phyloP scores from a whole-genome alignment of 2,888 invertebrate species.

The Blastobasis adustella region DNA sequence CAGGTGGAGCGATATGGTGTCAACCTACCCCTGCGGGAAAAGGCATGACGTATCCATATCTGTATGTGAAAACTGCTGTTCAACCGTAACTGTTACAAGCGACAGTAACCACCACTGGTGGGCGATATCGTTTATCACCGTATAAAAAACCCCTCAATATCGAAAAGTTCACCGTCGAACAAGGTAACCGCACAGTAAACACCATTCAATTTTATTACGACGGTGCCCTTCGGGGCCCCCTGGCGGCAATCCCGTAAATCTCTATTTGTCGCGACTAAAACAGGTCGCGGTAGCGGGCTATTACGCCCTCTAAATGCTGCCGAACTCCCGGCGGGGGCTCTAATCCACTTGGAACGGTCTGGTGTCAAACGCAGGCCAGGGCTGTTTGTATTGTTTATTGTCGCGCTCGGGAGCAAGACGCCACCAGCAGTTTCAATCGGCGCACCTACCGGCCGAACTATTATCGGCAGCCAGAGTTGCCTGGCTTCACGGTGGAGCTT shows the following conservation, averaged over 20 bases:
- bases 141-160: too few relatives aligned
- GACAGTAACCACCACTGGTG: too few relatives aligned
- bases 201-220: slow-evolving; percentile 65
- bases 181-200: slow-evolving; percentile 54
- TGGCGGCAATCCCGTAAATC: slow-evolving; percentile 67
- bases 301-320: slow-evolving; percentile 72
- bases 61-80: too few relatives aligned
- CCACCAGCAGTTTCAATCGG: slow-evolving; percentile 23
- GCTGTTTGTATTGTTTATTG: slow-evolving; percentile 75
- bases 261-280: slow-evolving; percentile 74
- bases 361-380: slow-evolving; percentile 72
- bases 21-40: too few relatives aligned
- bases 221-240: slow-evolving; percentile 52
- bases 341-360: slow-evolving; percentile 71
- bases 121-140: too few relatives aligned
- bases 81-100: too few relatives aligned
- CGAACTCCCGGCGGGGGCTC: slow-evolving; percentile 69
- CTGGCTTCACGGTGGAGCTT: too few relatives aligned
- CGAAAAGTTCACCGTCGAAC: too few relatives aligned
- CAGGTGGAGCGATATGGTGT: too few relatives aligned
- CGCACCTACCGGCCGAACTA: too few relatives aligned
- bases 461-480: too few relatives aligned
- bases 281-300: slow-evolving; percentile 72
- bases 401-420: slow-evolving; percentile 66
- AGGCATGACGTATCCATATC: too few relatives aligned